Evolutionary conservation across 1,140 invertebrate species (phyloP), one percentile per base, ranked within the genome.

Genomic region (Hypothenemus hampei): DNA sequence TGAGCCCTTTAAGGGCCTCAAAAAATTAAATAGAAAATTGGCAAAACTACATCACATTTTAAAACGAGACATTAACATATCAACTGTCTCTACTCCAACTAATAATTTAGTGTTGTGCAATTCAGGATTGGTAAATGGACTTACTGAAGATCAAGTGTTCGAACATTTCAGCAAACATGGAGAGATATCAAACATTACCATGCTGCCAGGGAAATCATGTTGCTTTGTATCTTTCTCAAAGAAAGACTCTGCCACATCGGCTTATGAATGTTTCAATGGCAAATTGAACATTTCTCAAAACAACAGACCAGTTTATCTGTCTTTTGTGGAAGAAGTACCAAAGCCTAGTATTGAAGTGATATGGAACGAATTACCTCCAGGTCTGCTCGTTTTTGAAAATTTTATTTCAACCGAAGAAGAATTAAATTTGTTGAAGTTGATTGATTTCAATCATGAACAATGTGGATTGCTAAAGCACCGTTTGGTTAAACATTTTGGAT

Each of bases 401-500:
- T 91, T 93, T 75, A 75, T 96, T 21, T 80, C 76, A 37, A 68
- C 75, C 54, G 76, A 83, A 39, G 85, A 93, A 75, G 91, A 93
- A 69, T 29, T 68, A 3, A 24, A 57, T n/a, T 71, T 94, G 1
- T 57, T 92, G 11, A 61, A 77, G 21, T 75, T 78, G 18, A 75
- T 90, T 60, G 68, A 81, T 59, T 86, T 81, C 78, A 67, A 75
- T 33, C 61, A 60, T 57, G 65, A 63, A 35, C 33, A 39, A 40
- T 15, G 53, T 13, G n/a, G 63, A 48, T 71, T 63, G 26, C 70
- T 97, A 49, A 97, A 96, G 72, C 85, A 97, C 66, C 74, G 94
- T 36, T 77, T 80, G 75, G 94, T 97, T 0, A 88, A 85, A 69
- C 95, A 98, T 75, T 98, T 83, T 81, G 95, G 95, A 0, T 97